Percentiles rank a stretch among this genome's conserved stretches.
Evolutionary conservation across 2,888 invertebrate species (phyloP).

Genomic region (Watsonalla cultraria): DNA sequence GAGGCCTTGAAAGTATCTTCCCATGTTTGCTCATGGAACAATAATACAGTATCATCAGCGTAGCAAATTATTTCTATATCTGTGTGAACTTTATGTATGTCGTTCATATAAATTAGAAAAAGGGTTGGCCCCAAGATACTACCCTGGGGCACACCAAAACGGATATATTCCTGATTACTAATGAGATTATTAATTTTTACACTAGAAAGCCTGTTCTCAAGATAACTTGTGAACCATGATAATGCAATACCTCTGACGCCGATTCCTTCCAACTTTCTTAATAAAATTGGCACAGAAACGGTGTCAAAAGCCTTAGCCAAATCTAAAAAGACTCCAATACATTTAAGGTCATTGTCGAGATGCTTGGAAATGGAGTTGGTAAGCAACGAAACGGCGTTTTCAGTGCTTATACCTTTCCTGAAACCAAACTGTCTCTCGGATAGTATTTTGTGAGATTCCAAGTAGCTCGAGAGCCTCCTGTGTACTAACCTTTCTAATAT

Average conservation of each 20-base stretch:
- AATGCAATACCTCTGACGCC: slow-evolving; percentile 9
- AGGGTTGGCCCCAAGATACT: slow-evolving; percentile 11
- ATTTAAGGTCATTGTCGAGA: not conserved
- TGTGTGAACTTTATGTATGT: not conserved
- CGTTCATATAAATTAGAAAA: slow-evolving; percentile 7
- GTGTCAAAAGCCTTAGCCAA: slow-evolving; percentile 10
- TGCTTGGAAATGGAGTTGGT: not conserved
- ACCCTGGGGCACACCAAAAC: slow-evolving; percentile 14
- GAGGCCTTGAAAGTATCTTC: not conserved
- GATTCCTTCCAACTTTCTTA: slow-evolving; percentile 7
- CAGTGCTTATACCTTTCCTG: slow-evolving; percentile 3
- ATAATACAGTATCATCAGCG: slow-evolving; percentile 5
- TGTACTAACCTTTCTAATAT: not conserved
- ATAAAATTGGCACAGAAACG: slow-evolving; percentile 8
- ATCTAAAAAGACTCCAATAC: slow-evolving; percentile 4
- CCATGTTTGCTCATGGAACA: slow-evolving; percentile 1
- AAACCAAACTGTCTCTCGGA: slow-evolving; percentile 8
- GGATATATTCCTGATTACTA: not conserved
- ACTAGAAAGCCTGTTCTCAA: slow-evolving; percentile 5
- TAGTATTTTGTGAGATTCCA: slow-evolving; percentile 1
- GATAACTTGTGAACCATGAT: slow-evolving; percentile 9
- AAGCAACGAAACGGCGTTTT: slow-evolving; percentile 2
- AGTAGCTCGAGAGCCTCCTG: slow-evolving; percentile 1
- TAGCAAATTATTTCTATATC: slow-evolving; percentile 2
- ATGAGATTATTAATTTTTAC: slow-evolving; percentile 1